Evolutionary conservation across 2,797 vertebrate species (phyloP).

Genomic region (Diglossa cyanea): DNA sequence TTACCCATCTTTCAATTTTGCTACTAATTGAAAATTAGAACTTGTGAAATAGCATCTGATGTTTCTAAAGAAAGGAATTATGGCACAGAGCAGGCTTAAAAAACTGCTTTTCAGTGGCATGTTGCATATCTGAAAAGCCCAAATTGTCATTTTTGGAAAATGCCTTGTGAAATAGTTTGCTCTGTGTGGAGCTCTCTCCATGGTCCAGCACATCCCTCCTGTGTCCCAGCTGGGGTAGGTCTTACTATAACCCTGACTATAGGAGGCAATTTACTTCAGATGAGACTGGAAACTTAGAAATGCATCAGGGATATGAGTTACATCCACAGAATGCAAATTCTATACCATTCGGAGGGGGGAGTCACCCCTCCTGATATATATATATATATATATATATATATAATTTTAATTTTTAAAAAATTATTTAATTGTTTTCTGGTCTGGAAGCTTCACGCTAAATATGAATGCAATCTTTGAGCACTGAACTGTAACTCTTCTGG

Average conservation of each 20-base stretch:
- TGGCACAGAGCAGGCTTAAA: not conserved
- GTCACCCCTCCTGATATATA: not conserved
- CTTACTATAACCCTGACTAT: not conserved
- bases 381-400: not conserved
- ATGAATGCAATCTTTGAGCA: not conserved
- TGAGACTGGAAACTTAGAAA: not conserved
- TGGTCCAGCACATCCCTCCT: not conserved
- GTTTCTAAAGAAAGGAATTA: not conserved
- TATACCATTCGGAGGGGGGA: not conserved
- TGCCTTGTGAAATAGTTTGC: not conserved
- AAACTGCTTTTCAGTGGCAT: not conserved
- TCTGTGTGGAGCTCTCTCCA: not conserved
- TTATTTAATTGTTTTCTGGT: not conserved
- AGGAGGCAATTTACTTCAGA: slow-evolving; percentile 1
- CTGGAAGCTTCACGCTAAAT: slow-evolving; percentile 7
- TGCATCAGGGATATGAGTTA: not conserved
- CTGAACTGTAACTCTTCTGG: slow-evolving; percentile 22
- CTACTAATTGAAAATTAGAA: not conserved
- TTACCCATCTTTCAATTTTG: not conserved
- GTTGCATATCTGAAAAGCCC: not conserved
- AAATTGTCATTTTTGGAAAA: not conserved
- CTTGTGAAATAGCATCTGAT: not conserved
- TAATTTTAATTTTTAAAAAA: too few species aligned
- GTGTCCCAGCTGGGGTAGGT: not conserved
- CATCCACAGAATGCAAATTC: not conserved